Conservation (phyloP, 2,113 vertebrate species). For the Craseonycteris thonglongyai region DNA sequence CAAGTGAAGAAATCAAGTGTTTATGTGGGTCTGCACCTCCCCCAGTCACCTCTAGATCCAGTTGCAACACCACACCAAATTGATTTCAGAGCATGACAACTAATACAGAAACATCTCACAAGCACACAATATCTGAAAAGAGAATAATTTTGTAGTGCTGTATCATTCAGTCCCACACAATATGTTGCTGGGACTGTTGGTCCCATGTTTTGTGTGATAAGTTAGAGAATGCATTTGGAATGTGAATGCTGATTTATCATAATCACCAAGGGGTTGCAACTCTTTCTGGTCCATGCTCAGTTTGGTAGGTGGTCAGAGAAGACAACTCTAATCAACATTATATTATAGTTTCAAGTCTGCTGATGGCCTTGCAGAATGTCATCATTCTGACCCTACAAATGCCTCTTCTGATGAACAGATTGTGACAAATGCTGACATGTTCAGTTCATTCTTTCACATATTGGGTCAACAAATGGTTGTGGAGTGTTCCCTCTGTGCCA, state of each 20-base stretch:
- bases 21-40: not conserved
- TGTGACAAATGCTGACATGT: not conserved
- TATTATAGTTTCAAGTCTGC: not conserved
- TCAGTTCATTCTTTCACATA: not conserved
- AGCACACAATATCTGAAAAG: not conserved
- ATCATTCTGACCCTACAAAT: not conserved
- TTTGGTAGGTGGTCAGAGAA: not conserved
- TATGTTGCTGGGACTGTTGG: not conserved
- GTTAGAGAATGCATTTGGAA: not conserved
- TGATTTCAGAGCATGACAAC: not conserved
- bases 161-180: not conserved
- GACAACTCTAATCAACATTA: not conserved
- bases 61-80: not conserved
- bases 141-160: not conserved
- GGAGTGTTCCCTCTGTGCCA: not conserved
- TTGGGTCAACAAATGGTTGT: not conserved
- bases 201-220: not conserved
- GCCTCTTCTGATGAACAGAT: not conserved
- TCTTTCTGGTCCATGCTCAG: not conserved
- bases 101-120: not conserved
- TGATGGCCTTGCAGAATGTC: not conserved
- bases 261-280: not conserved
- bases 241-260: not conserved
- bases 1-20: conserved; percentile 1
- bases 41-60: not conserved